Evolutionary conservation across 2,797 vertebrate genomes (phyloP).

Genomic region (Aeoliscus strigatus): DNA sequence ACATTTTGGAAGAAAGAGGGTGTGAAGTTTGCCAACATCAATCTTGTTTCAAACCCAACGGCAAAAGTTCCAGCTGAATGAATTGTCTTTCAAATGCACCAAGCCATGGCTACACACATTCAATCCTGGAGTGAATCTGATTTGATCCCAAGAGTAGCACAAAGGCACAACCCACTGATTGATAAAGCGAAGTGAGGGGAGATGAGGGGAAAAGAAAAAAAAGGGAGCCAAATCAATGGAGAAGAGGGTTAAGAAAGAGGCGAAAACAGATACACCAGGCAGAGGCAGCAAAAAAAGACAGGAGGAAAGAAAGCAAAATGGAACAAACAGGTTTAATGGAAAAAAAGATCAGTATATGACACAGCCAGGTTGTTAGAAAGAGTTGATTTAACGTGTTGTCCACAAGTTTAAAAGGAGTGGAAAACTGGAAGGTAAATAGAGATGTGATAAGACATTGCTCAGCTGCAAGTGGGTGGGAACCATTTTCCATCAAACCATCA

Average conservation of each 20-base stretch:
- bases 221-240: slow-evolving; percentile 43
- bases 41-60: slow-evolving; percentile 68
- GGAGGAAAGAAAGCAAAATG: slow-evolving; percentile 19
- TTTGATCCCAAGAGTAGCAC: slow-evolving; percentile 68
- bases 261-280: slow-evolving; percentile 21
- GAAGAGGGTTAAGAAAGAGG: slow-evolving; percentile 36
- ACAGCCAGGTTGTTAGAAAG: slow-evolving; percentile 30
- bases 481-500: slow-evolving; percentile 37
- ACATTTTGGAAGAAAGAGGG: slow-evolving; percentile 61
- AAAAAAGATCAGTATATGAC: slow-evolving; percentile 46
- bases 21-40: slow-evolving; percentile 70
- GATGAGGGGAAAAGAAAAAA: slow-evolving; percentile 44
- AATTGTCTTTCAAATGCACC: slow-evolving; percentile 72
- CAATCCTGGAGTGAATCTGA: slow-evolving; percentile 70
- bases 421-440: slow-evolving; percentile 16
- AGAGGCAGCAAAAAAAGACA: slow-evolving; percentile 5
- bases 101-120: slow-evolving; percentile 64
- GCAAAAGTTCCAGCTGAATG: slow-evolving; percentile 65
- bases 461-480: slow-evolving; percentile 14
- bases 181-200: slow-evolving; percentile 59
- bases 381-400: slow-evolving; percentile 35
- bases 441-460: slow-evolving; percentile 28
- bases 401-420: slow-evolving; percentile 24
- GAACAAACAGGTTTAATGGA: slow-evolving; percentile 32
- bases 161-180: slow-evolving; percentile 65